Percentiles rank a stretch among this genome's conserved stretches.
Evolutionary conservation across 2,113 vertebrate species (phyloP).

Genomic region (Cygnus buccinator): DNA sequence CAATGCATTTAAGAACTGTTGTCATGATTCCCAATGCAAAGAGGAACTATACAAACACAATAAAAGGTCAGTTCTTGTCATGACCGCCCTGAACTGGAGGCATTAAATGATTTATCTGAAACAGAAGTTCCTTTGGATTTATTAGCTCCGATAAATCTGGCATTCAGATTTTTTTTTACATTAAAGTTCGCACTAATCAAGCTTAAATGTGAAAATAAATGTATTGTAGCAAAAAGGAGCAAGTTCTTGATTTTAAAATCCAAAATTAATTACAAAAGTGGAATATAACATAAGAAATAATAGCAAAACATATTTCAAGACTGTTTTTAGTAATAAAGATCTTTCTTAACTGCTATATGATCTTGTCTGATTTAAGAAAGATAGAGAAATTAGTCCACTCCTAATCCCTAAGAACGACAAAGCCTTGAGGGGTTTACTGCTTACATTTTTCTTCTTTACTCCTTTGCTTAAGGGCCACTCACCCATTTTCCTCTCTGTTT

Average conservation of each 20-base stretch:
- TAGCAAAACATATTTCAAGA: not conserved
- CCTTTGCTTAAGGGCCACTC: not conserved
- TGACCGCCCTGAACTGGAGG: not conserved
- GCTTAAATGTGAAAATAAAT: not conserved
- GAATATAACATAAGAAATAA: not conserved
- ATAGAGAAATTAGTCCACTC: not conserved
- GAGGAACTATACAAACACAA: slow-evolving; percentile 9
- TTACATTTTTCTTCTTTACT: not conserved
- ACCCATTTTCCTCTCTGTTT: not conserved
- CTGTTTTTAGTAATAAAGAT: not conserved
- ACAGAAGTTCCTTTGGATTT: not conserved
- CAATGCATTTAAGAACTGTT: slow-evolving; percentile 6
- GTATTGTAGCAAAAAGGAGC: not conserved
- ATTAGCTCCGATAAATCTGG: not conserved
- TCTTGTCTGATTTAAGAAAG: not conserved
- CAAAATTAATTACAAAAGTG: not conserved
- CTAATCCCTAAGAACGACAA: rapidly evolving
- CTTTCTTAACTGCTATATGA: not conserved
- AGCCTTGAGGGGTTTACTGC: not conserved
- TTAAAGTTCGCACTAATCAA: not conserved
- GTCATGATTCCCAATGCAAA: not conserved
- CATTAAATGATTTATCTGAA: slow-evolving; percentile 8
- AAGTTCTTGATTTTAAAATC: not conserved
- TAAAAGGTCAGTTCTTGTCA: slow-evolving; percentile 8
- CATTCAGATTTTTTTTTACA: not conserved